Evolutionary conservation across 2,113 vertebrate species (phyloP).

Genomic region (Ptilonorhynchus violaceus): DNA sequence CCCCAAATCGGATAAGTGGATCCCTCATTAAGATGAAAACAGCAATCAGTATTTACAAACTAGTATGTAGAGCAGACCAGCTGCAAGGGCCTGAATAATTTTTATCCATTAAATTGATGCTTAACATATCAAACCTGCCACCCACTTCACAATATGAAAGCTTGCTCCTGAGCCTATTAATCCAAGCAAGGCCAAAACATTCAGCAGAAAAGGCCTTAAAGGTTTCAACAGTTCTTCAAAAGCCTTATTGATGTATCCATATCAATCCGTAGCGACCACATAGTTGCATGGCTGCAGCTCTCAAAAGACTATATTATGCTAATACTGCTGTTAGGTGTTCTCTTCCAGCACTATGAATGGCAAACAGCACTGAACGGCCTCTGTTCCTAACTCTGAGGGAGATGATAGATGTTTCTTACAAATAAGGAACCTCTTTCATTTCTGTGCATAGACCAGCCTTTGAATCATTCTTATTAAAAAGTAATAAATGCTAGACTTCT

Average conservation of each 20-base stretch:
- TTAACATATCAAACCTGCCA: not conserved
- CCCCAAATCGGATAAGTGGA: not conserved
- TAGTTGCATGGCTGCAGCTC: not conserved
- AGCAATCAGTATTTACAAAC: not conserved
- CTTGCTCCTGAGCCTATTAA: not conserved
- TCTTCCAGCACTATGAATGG: not conserved
- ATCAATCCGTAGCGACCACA: no score
- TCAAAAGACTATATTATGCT: not conserved
- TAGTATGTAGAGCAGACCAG: not conserved
- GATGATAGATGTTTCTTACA: not conserved
- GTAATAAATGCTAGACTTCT: not conserved
- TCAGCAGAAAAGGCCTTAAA: not conserved
- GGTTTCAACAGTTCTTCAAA: not conserved
- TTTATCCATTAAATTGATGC: not conserved
- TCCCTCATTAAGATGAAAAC: slow-evolving; percentile 14
- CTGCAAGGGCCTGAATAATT: not conserved
- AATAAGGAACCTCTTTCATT: not conserved
- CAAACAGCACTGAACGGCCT: not conserved
- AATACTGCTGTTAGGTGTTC: not conserved
- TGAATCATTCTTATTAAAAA: not conserved
- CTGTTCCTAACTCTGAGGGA: not conserved
- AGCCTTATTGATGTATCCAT: not conserved
- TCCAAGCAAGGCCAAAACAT: not conserved
- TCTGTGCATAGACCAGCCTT: not conserved
- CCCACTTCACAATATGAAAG: not conserved